Evolutionary conservation across 1,140 invertebrate species (phyloP), one percentile per base, ranked within the genome.

Genomic region (Ostrea edulis): DNA sequence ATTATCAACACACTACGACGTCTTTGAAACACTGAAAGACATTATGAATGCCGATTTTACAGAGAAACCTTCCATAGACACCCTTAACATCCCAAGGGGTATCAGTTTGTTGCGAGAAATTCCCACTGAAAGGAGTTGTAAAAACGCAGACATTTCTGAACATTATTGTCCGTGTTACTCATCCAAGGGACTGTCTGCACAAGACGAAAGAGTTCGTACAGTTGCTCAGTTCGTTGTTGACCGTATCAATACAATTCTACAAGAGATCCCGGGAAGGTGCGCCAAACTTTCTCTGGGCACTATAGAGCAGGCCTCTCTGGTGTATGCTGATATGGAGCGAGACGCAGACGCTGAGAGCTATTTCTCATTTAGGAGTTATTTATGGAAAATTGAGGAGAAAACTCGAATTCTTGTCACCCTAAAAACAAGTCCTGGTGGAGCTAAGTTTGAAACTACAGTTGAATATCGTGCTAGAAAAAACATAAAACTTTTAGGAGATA

Each of bases 1-100:
- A 71, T 88, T 95, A 35, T 95, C 94, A 11, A 95, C 95, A 8
- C 94, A 95, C 8, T 95, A 95, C 91, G 95, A 96, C 86, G 86
- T 96, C 0, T 93, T 95, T 84, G 93, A 92, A 77, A 95, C 95
- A 8, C 86, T 96, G 17, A 89, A 89, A 81, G 91, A 95, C 77
- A 89, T 95, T 88, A 89, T 91, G 52, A 91, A 95, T 90, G 94
- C 94, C 84, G 86, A 90, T 85, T 90, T 91, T 7, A 35, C 55
- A 12, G 55, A 87, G 11, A 25, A 81, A 65, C 35, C 51, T 5
- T 7, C 55, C n/a, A n/a, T 44, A 5, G 17, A 81, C n/a, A n/a
- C 17, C 11, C 5, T 55, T 35, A 53, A 11, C 25, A 35, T 89
- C 17, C 65, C 82, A 8, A 77, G 88, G 68, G 88, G 94, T 82